phyloP scores from a whole-genome alignment of 2,888 invertebrate genomes.

The Acrocyrtus sp. region DNA sequence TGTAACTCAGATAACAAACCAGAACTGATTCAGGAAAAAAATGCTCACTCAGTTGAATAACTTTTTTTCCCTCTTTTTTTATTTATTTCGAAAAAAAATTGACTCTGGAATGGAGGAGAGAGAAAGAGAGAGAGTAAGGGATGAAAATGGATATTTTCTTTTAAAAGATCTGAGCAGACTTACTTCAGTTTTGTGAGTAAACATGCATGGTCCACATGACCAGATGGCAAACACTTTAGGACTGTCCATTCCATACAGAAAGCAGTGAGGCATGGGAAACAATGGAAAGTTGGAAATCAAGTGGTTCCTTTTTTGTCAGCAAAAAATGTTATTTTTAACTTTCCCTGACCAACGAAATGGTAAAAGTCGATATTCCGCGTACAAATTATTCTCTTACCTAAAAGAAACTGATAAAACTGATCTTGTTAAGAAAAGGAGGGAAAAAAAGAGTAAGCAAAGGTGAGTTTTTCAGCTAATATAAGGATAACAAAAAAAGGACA shows the following conservation, averaged over 20 bases:
- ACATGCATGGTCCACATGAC: background rate
- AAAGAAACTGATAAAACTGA: background rate
- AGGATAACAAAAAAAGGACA: conserved; percentile 35
- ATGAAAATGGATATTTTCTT: background rate
- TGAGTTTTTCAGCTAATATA: conserved; percentile 6
- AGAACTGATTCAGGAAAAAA: conserved; percentile 14
- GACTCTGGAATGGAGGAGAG: background rate
- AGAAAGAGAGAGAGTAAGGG: too few relatives aligned
- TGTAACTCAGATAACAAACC: conserved; percentile 41
- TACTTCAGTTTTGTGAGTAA: background rate
- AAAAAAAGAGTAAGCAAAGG: background rate
- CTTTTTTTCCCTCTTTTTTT: conserved; percentile 5
- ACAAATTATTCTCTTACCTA: background rate
- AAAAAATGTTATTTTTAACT: too few relatives aligned
- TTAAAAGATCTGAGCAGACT: background rate
- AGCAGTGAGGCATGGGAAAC: conserved; percentile 1
- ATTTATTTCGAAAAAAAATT: background rate
- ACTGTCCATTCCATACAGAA: background rate
- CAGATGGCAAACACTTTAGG: background rate
- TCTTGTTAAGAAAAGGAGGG: background rate
- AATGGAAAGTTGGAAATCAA: conserved; percentile 14
- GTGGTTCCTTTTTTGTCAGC: conserved; percentile 18
- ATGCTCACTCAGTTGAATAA: conserved; percentile 24
- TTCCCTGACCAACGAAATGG: background rate
- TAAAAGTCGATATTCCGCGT: background rate